These are phyloP conservation scores for Rhagonycha fulva DNA, from an alignment of 2,888 invertebrate genomes.

Conservation along the genomic window DNA sequence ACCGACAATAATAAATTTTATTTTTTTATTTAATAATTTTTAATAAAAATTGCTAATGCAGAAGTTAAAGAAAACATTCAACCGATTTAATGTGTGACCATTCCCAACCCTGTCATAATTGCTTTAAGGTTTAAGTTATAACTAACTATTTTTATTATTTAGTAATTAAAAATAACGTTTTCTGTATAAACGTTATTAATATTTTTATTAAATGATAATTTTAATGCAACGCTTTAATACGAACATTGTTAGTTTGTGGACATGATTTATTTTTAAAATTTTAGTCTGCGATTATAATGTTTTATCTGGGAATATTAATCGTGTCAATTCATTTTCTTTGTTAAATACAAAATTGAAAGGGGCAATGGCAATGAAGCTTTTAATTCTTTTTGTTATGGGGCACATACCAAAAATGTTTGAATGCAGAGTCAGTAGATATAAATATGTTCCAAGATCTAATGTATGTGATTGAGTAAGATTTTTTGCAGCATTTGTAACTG, in stretches of 20 bases:
- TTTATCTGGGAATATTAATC: not conserved
- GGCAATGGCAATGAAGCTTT: not conserved
- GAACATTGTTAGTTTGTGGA: not conserved
- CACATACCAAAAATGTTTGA: too few relatives aligned
- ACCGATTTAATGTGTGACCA: not conserved
- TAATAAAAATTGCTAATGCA: too few relatives aligned
- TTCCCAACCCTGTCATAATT: not conserved
- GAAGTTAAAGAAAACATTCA: not conserved
- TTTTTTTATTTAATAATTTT: not conserved
- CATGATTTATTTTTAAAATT: not conserved
- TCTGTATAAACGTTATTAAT: not conserved
- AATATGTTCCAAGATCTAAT: too few relatives aligned
- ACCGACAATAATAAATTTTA: not conserved
- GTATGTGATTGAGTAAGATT: too few relatives aligned
- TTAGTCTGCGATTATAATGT: not conserved
- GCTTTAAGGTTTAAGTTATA: not conserved
- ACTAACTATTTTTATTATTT: not conserved
- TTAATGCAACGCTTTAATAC: not conserved
- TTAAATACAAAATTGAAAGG: not conserved
- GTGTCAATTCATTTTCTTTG: not conserved
- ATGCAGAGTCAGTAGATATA: too few relatives aligned
- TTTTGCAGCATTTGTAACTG: too few relatives aligned
- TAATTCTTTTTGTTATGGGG: too few relatives aligned
- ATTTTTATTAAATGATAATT: not conserved
- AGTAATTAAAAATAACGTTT: not conserved